Conservation (phyloP, 2,888 invertebrate genomes). For the Cecidostiba fungosa region DNA sequence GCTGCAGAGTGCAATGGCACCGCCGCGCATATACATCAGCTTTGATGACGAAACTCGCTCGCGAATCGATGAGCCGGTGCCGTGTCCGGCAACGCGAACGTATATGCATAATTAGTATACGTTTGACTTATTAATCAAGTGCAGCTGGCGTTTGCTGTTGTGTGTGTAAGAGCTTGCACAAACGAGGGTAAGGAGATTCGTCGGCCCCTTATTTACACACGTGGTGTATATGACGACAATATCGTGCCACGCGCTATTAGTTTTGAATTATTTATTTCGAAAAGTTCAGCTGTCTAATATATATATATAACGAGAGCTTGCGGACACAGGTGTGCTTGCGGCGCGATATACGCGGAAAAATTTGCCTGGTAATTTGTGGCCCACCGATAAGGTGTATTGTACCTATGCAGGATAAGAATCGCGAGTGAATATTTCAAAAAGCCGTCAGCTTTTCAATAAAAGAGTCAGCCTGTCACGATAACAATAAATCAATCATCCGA, state of each 20-base stretch:
- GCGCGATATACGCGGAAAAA: too few species aligned
- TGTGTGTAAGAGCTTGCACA: neutral
- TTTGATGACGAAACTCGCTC: conserved; percentile 36
- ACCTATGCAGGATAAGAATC: neutral
- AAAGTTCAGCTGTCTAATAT: conserved; percentile 6
- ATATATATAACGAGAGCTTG: neutral
- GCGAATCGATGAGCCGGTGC: conserved; percentile 48
- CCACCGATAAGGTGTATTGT: too few species aligned
- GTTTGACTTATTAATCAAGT: conserved; percentile 30
- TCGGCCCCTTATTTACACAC: neutral
- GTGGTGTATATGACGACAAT: neutral
- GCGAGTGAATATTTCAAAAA: neutral
- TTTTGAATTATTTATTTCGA: neutral
- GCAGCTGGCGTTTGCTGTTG: neutral
- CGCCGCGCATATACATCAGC: neutral
- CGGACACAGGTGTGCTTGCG: too few species aligned
- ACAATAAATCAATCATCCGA: conserved; percentile 14
- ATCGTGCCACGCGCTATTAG: neutral
- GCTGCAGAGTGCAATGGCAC: conserved; percentile 47
- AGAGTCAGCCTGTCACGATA: neutral
- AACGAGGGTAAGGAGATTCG: neutral
- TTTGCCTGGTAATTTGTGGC: too few species aligned
- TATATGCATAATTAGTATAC: conserved; percentile 23
- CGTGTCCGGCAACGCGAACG: neutral
- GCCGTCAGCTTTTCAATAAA: neutral